Evolutionary conservation across 2,113 vertebrate species (phyloP).

Genomic region (Caretta caretta): DNA sequence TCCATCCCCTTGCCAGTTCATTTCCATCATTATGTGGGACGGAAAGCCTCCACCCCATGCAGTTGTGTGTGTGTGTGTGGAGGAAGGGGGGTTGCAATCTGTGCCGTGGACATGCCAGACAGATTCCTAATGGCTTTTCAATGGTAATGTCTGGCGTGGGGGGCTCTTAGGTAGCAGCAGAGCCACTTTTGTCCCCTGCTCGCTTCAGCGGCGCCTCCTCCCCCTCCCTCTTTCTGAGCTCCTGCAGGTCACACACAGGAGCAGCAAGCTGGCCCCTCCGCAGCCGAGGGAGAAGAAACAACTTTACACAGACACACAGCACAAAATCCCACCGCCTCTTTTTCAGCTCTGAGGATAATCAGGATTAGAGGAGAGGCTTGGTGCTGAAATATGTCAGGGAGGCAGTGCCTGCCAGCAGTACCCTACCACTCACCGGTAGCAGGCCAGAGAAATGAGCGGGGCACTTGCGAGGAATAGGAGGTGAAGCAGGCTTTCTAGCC

Average conservation of each 20-base stretch:
- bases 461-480: not conserved
- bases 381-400: not conserved
- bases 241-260: conserved; percentile 40
- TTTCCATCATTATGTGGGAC: conserved; percentile 76
- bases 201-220: conserved; percentile 33
- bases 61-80: conserved; percentile 75
- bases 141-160: conserved; percentile 80
- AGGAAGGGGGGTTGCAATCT: conserved; percentile 79
- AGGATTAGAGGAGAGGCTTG: conserved; percentile 31
- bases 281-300: conserved; percentile 18
- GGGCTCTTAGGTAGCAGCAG: conserved; percentile 61
- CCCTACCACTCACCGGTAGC: fast-evolving
- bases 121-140: conserved; percentile 89
- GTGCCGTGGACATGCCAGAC: conserved; percentile 74
- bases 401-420: not conserved
- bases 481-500: not conserved
- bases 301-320: not conserved
- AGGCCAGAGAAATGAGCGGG: not conserved
- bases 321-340: conserved; percentile 15
- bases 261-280: conserved; percentile 5
- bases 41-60: not conserved
- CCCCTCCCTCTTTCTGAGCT: not conserved
- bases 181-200: conserved; percentile 77
- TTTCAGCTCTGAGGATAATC: conserved; percentile 36
- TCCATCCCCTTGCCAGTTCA: conserved; percentile 81